These are phyloP conservation scores for Coregonus ussuriensis DNA, from an alignment of 2,797 vertebrate species.

Conservation along the genomic window DNA sequence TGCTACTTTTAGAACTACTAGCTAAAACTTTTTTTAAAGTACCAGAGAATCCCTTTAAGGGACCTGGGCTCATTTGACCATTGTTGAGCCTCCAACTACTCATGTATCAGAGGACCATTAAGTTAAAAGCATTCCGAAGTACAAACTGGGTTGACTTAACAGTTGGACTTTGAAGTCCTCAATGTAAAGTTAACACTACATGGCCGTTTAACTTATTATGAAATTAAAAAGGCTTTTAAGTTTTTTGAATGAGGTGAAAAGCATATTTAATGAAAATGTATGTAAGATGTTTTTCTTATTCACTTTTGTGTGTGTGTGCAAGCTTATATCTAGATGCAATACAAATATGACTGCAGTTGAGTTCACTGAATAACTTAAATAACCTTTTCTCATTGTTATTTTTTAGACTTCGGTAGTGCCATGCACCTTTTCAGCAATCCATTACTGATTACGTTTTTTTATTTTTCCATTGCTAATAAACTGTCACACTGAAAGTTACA, in stretches of 20 bases:
- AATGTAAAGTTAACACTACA: background rate
- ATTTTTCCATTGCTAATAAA: conserved; percentile 1
- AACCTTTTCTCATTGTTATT: background rate
- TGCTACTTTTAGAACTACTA: no score
- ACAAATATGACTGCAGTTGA: background rate
- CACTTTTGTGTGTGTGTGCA: conserved; percentile 5
- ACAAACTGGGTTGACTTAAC: background rate
- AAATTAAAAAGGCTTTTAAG: background rate
- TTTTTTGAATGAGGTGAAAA: background rate
- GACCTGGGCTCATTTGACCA: no score
- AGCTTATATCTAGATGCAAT: background rate
- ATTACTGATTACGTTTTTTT: background rate
- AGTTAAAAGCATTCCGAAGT: background rate
- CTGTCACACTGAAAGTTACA: background rate
- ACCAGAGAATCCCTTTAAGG: no score
- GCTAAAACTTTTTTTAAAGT: no score
- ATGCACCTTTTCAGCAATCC: background rate
- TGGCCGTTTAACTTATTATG: background rate
- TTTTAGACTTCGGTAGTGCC: background rate
- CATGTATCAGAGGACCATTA: background rate
- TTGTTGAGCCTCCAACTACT: background rate
- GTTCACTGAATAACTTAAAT: background rate
- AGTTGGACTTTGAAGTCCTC: background rate
- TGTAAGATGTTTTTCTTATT: background rate
- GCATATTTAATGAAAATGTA: background rate